phyloP scores from a whole-genome alignment of 2,888 invertebrate genomes.

The Caenorhabditis sp. region DNA sequence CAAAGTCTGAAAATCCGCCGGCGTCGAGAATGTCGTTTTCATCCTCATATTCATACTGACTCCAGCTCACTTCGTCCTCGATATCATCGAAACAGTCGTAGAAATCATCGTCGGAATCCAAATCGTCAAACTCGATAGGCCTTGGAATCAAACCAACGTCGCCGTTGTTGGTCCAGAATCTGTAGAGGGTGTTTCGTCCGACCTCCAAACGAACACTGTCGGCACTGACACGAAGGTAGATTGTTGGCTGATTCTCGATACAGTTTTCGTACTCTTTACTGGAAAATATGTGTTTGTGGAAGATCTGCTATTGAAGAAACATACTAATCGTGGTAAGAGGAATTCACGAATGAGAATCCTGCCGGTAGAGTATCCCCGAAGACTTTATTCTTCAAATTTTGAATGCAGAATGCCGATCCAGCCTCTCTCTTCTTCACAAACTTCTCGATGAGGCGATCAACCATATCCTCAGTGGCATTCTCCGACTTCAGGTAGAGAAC shows the following conservation, averaged over 20 bases:
- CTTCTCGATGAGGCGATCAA: constrained; percentile 8
- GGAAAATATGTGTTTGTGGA: no score
- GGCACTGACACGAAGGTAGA: neutral
- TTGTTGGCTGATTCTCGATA: neutral
- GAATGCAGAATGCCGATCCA: constrained; percentile 12
- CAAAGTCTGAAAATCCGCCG: neutral
- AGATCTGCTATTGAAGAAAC: no score
- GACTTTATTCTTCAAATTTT: neutral
- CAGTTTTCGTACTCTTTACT: constrained; percentile 8
- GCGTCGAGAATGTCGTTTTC: neutral
- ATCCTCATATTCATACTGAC: neutral
- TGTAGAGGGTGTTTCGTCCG: neutral
- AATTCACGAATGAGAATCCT: neutral
- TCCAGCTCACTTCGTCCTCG: neutral
- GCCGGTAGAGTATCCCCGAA: neutral
- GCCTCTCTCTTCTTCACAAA: neutral
- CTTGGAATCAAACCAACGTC: neutral
- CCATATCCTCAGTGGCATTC: constrained; percentile 2
- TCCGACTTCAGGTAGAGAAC: constrained; percentile 10
- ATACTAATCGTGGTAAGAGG: no score
- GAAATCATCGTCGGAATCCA: constrained; percentile 5
- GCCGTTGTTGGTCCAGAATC: neutral
- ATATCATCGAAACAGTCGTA: constrained; percentile 4
- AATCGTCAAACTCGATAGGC: no score
- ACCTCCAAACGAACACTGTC: neutral